Percentiles rank a stretch among this genome's conserved stretches.
Evolutionary conservation across 2,888 invertebrate genomes (phyloP).

Genomic region (Apamea monoglypha): DNA sequence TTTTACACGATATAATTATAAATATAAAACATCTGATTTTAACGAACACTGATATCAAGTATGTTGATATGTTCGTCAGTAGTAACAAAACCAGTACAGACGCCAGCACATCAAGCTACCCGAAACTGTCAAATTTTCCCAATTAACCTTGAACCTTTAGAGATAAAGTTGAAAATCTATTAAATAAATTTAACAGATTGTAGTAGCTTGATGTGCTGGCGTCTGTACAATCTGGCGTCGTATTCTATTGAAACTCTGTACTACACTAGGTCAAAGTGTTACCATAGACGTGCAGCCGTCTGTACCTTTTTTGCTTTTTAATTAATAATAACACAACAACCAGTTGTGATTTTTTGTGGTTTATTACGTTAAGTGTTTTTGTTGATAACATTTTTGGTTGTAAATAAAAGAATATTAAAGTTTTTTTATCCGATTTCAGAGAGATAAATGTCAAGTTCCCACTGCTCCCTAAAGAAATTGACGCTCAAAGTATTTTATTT

Average conservation of each 20-base stretch:
- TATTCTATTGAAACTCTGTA: neutral
- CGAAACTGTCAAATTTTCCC: too few species aligned
- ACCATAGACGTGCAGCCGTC: neutral
- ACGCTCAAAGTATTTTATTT: too few species aligned
- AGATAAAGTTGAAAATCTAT: too few species aligned
- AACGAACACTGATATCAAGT: too few species aligned
- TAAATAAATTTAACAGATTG: too few species aligned
- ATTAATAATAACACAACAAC: neutral
- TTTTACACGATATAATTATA: too few species aligned
- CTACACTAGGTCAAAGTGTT: neutral
- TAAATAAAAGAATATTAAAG: neutral
- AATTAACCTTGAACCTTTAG: too few species aligned
- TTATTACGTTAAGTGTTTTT: constrained; percentile 22
- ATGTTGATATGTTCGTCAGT: neutral
- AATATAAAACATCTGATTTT: too few species aligned
- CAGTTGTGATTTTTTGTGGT: neutral
- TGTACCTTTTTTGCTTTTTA: neutral
- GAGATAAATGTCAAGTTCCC: neutral
- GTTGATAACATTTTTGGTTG: neutral
- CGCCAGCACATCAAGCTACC: too few species aligned
- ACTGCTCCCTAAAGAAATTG: too few species aligned
- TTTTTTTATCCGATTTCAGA: neutral
- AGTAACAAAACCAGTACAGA: neutral
- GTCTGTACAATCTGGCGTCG: neutral
- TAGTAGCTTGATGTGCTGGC: too few species aligned